These are phyloP conservation scores for Petromus typicus DNA, from an alignment of 2,113 vertebrate species.

Conservation along the genomic window DNA sequence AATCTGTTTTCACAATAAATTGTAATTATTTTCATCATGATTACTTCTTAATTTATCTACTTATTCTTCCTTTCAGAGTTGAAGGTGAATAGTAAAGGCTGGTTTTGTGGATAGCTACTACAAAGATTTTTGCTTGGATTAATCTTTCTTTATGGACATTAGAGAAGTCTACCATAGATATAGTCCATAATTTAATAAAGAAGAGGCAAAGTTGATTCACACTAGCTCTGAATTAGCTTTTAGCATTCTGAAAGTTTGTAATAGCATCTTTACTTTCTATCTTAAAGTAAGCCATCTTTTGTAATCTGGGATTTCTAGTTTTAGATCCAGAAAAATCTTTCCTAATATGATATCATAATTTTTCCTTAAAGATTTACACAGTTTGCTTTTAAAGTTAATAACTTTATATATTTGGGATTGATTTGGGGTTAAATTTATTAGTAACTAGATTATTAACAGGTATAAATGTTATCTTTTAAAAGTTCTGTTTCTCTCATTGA, in stretches of 20 bases:
- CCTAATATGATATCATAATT: neutral
- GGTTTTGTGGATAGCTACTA: neutral
- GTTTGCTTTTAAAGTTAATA: conserved; percentile 8
- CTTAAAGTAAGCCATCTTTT: neutral
- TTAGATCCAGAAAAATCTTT: neutral
- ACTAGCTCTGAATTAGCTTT: neutral
- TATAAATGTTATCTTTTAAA: neutral
- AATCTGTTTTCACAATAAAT: neutral
- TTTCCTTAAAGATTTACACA: neutral
- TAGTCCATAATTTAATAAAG: neutral
- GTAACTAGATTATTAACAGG: neutral
- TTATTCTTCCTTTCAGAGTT: neutral
- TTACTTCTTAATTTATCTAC: neutral
- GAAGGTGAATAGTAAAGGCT: neutral
- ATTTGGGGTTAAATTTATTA: conserved; percentile 1
- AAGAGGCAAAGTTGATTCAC: neutral
- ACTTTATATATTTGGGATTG: neutral
- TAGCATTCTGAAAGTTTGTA: neutral
- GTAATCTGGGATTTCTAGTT: neutral
- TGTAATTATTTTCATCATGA: neutral
- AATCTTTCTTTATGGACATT: neutral
- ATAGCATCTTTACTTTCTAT: neutral
- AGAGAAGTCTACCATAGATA: neutral
- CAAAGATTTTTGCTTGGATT: neutral
- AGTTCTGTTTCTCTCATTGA: neutral